Evolutionary conservation across 2,888 invertebrate species (phyloP).

Genomic region (Listrodromus nycthemerus): DNA sequence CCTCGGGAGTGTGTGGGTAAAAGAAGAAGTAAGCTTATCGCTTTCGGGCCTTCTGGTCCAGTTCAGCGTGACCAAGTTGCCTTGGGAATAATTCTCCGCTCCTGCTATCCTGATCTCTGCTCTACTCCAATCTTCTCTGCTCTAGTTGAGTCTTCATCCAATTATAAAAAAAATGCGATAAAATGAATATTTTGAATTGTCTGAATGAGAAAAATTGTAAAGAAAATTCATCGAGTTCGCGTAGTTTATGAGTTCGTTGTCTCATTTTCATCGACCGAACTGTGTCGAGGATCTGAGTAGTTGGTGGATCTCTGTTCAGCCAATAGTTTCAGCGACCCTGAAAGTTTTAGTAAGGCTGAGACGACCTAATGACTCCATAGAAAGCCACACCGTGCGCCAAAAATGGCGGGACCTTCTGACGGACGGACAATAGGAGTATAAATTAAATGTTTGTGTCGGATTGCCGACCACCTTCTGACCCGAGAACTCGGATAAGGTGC

Average conservation of each 20-base stretch:
- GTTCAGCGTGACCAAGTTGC: not conserved
- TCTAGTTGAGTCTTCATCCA: not conserved
- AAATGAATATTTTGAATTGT: not conserved
- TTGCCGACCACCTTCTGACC: constrained; percentile 50
- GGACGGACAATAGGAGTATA: constrained; percentile 77
- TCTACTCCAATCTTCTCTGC: not conserved
- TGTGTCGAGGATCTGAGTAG: constrained; percentile 24
- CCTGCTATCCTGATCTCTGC: not conserved
- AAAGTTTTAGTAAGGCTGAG: constrained; percentile 29
- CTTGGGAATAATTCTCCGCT: not conserved
- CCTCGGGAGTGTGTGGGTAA: not conserved
- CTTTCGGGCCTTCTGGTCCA: constrained; percentile 4
- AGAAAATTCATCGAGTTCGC: not conserved
- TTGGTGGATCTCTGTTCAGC: constrained; percentile 26
- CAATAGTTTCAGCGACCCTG: constrained; percentile 59
- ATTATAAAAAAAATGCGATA: not conserved
- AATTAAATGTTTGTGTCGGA: constrained; percentile 72
- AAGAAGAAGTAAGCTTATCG: constrained; percentile 19
- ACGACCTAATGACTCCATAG: constrained; percentile 68
- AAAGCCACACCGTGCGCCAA: constrained; percentile 68
- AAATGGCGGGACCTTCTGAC: constrained; percentile 69
- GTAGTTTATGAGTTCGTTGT: not conserved
- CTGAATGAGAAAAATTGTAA: not conserved
- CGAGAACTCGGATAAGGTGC: constrained; percentile 31
- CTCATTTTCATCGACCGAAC: not conserved